These are phyloP conservation scores for Allygus modestus DNA, from an alignment of 2,888 invertebrate genomes.

Conservation along the genomic window DNA sequence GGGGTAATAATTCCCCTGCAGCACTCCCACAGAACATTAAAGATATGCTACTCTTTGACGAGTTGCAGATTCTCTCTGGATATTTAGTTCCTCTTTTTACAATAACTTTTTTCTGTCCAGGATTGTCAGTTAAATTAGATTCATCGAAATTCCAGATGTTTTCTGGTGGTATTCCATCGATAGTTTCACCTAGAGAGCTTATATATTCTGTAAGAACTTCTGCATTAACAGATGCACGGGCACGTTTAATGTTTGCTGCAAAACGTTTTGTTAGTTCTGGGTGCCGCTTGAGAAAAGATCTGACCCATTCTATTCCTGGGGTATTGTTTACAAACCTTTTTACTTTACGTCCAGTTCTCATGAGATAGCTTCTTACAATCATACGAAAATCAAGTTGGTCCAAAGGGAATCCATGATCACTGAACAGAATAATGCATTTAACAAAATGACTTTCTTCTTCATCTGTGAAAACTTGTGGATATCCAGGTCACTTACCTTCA, in stretches of 20 bases:
- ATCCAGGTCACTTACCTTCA: constrained; percentile 44
- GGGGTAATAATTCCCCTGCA: constrained; percentile 72
- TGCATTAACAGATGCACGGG: constrained; percentile 17
- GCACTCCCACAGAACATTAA: constrained; percentile 74
- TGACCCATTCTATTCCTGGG: constrained; percentile 70
- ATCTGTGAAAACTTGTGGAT: constrained; percentile 65
- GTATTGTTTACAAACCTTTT: constrained; percentile 66
- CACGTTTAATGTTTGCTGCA: constrained; percentile 58
- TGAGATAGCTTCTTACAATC: constrained; percentile 60
- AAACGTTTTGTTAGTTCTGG: constrained; percentile 4
- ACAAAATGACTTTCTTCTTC: constrained; percentile 69
- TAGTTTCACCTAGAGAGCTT: neutral
- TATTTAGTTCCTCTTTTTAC: constrained; percentile 71
- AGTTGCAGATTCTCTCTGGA: constrained; percentile 71
- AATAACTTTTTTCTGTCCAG: constrained; percentile 71
- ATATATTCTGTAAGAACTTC: too few species aligned
- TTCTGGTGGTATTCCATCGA: constrained; percentile 66
- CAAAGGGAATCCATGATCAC: constrained; percentile 70
- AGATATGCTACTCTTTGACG: constrained; percentile 69
- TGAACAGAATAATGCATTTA: neutral
- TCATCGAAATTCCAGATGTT: constrained; percentile 72
- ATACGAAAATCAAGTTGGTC: constrained; percentile 63
- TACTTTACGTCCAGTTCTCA: too few species aligned
- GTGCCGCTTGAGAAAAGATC: too few species aligned
- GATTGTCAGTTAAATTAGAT: constrained; percentile 72